These are phyloP conservation scores for Argynnis bischoffii DNA, from an alignment of 2,888 invertebrate species.

Conservation along the genomic window DNA sequence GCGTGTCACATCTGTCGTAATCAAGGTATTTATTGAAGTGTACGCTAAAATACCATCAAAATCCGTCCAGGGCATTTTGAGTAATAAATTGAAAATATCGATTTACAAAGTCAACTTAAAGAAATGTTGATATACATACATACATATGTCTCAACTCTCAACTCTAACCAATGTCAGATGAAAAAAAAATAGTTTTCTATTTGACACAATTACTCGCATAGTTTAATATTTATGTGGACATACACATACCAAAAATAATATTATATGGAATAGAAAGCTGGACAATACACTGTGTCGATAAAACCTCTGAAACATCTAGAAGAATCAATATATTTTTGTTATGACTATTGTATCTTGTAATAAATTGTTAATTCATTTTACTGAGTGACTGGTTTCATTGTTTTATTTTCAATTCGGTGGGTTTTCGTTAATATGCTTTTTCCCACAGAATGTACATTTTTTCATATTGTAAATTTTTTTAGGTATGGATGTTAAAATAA, in stretches of 20 bases:
- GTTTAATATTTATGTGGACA: slow-evolving; percentile 65
- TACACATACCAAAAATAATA: slow-evolving; percentile 72
- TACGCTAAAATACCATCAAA: slow-evolving; percentile 5
- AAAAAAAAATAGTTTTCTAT: background rate
- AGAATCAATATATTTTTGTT: slow-evolving; percentile 75
- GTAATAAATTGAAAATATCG: background rate
- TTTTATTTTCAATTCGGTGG: slow-evolving; percentile 54
- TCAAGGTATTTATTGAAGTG: background rate
- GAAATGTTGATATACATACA: background rate
- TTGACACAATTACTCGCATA: slow-evolving; percentile 58
- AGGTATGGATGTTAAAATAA: slow-evolving; percentile 74
- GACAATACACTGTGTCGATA: slow-evolving; percentile 57
- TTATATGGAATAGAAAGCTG: slow-evolving; percentile 52
- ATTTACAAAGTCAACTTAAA: background rate
- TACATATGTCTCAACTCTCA: background rate
- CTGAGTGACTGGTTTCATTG: slow-evolving; percentile 69
- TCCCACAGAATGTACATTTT: slow-evolving; percentile 50
- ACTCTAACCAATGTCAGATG: background rate
- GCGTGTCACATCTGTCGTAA: slow-evolving; percentile 9
- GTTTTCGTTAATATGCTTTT: slow-evolving; percentile 47
- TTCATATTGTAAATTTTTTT: slow-evolving; percentile 76
- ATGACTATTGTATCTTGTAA: slow-evolving; percentile 64
- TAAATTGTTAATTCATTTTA: slow-evolving; percentile 74
- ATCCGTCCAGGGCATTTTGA: slow-evolving; percentile 13
- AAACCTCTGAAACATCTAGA: slow-evolving; percentile 50